A percentile compares a stretch with the other conserved stretches of the same genome.
phyloP scores from a whole-genome alignment of 2,797 vertebrate genomes.

The Bovichtus variegatus region DNA sequence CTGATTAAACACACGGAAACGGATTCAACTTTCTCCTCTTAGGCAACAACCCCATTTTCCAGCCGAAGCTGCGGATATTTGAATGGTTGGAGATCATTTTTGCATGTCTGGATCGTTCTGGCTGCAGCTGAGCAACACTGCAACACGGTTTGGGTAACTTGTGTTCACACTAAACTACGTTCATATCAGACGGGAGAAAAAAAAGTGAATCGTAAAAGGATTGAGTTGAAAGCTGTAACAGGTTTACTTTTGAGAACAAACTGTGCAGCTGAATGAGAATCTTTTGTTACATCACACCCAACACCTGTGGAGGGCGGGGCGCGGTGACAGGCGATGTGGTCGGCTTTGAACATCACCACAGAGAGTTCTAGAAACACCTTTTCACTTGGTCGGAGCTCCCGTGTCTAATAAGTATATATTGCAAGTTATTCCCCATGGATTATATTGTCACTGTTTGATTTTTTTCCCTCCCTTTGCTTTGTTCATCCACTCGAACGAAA shows the following conservation, averaged over 20 bases:
- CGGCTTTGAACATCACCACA: constrained; percentile 48
- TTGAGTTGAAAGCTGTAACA: background rate
- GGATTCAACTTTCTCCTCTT: constrained; percentile 43
- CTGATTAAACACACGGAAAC: constrained; percentile 30
- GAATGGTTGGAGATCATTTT: constrained; percentile 77
- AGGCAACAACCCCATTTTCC: constrained; percentile 58
- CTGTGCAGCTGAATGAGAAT: constrained; percentile 8
- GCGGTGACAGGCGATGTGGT: constrained; percentile 53
- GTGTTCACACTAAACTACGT: background rate
- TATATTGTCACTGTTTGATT: background rate
- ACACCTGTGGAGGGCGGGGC: constrained; percentile 69
- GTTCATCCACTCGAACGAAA: constrained; percentile 7
- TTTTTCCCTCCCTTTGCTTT: constrained; percentile 6
- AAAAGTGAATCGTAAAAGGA: background rate
- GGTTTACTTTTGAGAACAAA: constrained; percentile 27
- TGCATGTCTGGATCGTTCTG: constrained; percentile 73
- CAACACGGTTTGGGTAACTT: background rate
- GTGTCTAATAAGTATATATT: background rate
- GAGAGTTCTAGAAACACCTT: constrained; percentile 49
- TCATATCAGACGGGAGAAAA: background rate
- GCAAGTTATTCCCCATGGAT: background rate
- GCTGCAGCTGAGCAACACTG: constrained; percentile 11
- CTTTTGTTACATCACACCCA: constrained; percentile 45
- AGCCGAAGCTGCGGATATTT: constrained; percentile 76
- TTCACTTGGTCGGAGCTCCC: constrained; percentile 23